phyloP scores from a whole-genome alignment of 2,797 vertebrate species.

The Antennarius maculatus region DNA sequence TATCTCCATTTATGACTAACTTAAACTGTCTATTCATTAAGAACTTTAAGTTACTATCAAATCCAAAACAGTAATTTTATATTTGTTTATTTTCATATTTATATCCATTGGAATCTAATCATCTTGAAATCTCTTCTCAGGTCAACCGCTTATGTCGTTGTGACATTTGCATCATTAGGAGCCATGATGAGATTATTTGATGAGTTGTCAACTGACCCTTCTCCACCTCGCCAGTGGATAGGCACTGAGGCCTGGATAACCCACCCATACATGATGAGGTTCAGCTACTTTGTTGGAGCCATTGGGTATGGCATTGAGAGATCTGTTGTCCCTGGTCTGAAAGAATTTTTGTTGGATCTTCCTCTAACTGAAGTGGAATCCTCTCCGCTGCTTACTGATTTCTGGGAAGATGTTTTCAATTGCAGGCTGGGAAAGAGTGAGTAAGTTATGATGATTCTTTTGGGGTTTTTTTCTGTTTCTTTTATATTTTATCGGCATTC shows the following conservation, averaged over 20 bases:
- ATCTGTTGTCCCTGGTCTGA: conserved; percentile 72
- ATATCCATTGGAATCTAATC: too few relatives aligned
- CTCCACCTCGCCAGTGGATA: conserved; percentile 72
- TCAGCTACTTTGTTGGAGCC: conserved; percentile 57
- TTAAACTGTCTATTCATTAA: too few relatives aligned
- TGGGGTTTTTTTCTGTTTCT: not conserved
- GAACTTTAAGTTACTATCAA: too few relatives aligned
- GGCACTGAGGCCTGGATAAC: conserved; percentile 77
- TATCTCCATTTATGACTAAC: not conserved
- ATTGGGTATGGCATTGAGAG: conserved; percentile 73
- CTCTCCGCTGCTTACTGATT: conserved; percentile 65
- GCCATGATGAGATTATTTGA: conserved; percentile 67
- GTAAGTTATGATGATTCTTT: not conserved
- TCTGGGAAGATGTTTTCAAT: conserved; percentile 70
- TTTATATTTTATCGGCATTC: not conserved
- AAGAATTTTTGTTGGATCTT: conserved; percentile 70
- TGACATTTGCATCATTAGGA: conserved; percentile 62
- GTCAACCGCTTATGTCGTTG: conserved; percentile 71
- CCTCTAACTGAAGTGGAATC: conserved; percentile 37
- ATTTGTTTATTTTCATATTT: too few relatives aligned
- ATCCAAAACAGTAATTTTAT: not conserved
- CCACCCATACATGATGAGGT: conserved; percentile 51
- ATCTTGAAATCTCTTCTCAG: conserved; percentile 20
- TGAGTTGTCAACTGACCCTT: conserved; percentile 56
- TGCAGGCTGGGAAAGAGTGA: conserved; percentile 51